phyloP scores from a whole-genome alignment of 2,888 invertebrate genomes.

The Pseudococcus viburni region DNA sequence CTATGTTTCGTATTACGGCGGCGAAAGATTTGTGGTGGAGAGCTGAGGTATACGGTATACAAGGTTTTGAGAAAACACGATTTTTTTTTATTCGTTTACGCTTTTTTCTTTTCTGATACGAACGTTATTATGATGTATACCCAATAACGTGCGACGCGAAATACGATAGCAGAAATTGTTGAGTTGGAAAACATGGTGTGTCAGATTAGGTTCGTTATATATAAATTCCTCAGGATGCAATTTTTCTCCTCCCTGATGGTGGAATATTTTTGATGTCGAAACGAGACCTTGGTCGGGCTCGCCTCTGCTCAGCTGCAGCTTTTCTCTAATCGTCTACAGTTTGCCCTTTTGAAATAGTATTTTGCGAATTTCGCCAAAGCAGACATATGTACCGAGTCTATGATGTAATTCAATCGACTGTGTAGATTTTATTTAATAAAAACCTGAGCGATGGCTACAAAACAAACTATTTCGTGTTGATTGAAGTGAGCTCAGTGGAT shows the following conservation, averaged over 20 bases:
- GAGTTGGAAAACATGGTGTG: conserved; percentile 46
- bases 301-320: background rate
- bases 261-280: conserved; percentile 7
- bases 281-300: background rate
- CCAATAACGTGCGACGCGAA: conserved; percentile 12
- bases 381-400: no score
- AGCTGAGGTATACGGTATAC: conserved; percentile 18
- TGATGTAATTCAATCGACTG: background rate
- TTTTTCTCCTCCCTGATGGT: background rate
- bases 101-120: conserved; percentile 36
- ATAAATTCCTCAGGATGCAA: background rate
- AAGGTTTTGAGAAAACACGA: conserved; percentile 38
- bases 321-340: background rate
- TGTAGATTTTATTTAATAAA: background rate
- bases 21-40: background rate
- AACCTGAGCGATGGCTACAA: background rate
- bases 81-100: conserved; percentile 41
- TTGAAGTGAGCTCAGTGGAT: background rate
- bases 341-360: background rate
- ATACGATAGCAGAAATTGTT: conserved; percentile 49
- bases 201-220: conserved; percentile 53
- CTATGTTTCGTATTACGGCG: background rate
- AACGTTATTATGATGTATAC: conserved; percentile 55
- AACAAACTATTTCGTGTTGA: background rate
- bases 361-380: background rate